Evolutionary conservation across 2,888 invertebrate genomes (phyloP), one percentile per base, ranked within the genome.

Genomic region (Ferrisia virgata): DNA sequence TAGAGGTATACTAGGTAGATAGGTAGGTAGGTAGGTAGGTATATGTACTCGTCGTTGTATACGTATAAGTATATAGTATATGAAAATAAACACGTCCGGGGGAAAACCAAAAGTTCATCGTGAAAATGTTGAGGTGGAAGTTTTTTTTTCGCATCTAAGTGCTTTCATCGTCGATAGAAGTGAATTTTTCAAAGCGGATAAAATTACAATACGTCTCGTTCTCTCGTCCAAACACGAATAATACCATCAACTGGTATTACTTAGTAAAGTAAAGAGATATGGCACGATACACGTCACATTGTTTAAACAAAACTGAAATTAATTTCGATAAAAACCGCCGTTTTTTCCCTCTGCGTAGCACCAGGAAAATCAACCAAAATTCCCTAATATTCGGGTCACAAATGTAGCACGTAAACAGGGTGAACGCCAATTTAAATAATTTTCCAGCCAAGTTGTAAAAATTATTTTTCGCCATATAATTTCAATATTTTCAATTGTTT

Each of bases 231-330:
- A 76, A 76, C 72, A 76, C 72, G 72, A 76, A 76, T 36, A 76
- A 76, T 36, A 28, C 72, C 72, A 76, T 76, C 72, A 76, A 76
- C 72, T 76, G 72, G 72, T 36, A 76, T 76, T 76, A 76, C 72
- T 76, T 76, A 76, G 72, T 36, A 76, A 76, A 76, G 72, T 76
- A 76, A 76, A 76, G 72, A 76, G 72, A 76, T 76, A 76, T 36
- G 72, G 72, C 72, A 76, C 72, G 33, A 76, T 76, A 76, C 36
- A 76, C 72, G 72, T 76, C 72, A 36, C 36, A 36, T 76, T 76
- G 72, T 76, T 76, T 76, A 76, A 76, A 76, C 72, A 76, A 76
- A 36, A 36, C 72, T 76, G 36, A 76, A 76, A 76, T 76, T 76
- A 76, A 76, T 76, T 76, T 76, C 72, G 72, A 76, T 76, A 76